phyloP scores from a whole-genome alignment of 2,888 invertebrate genomes.

The Arrhopalites spinosus region DNA sequence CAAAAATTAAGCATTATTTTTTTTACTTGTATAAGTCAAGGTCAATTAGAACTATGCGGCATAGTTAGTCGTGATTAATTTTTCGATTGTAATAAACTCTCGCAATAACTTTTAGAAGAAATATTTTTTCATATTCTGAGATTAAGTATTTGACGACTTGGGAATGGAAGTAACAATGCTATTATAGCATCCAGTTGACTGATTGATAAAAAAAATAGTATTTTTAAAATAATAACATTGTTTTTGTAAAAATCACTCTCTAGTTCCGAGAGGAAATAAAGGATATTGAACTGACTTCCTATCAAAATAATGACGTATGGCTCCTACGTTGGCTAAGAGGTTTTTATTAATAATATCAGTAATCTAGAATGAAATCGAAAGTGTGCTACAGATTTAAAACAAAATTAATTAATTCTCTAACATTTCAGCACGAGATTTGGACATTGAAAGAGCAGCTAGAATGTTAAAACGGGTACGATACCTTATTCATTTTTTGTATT shows the following conservation, averaged over 20 bases:
- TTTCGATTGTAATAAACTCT: too few relatives aligned
- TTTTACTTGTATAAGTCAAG: too few relatives aligned
- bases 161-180: too few relatives aligned
- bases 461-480: constrained; percentile 27
- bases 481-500: too few relatives aligned
- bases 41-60: too few relatives aligned
- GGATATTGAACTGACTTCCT: constrained; percentile 25
- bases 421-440: constrained; percentile 31
- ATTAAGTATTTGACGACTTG: too few relatives aligned
- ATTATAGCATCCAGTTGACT: too few relatives aligned
- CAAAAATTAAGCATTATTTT: background rate
- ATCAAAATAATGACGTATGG: constrained; percentile 13
- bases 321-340: constrained; percentile 32
- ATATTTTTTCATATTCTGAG: too few relatives aligned
- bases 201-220: too few relatives aligned
- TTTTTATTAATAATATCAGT: background rate
- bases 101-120: too few relatives aligned
- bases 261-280: constrained; percentile 30
- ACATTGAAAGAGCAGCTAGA: constrained; percentile 11
- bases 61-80: too few relatives aligned
- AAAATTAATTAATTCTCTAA: background rate
- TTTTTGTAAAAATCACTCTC: background rate
- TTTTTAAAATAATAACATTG: background rate
- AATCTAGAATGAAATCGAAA: background rate
- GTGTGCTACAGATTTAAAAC: background rate